Evolutionary conservation across 2,888 invertebrate species (phyloP).

Genomic region (Zhengitettix transpicula): DNA sequence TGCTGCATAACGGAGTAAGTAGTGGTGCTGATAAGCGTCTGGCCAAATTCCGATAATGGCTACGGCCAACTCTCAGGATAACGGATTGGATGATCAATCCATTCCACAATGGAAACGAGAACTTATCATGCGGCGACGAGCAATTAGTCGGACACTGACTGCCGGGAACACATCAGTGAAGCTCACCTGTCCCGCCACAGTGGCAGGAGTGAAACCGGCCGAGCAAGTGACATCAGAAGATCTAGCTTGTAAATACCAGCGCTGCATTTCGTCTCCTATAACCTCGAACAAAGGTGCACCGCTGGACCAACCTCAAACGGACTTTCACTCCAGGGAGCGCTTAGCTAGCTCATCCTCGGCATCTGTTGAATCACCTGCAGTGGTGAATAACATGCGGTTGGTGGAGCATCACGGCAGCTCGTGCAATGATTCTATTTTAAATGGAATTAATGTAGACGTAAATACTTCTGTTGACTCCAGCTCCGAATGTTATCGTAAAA

Average conservation of each 20-base stretch:
- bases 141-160: slow-evolving; percentile 21
- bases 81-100: slow-evolving; percentile 6
- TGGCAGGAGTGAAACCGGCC: slow-evolving; percentile 13
- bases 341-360: slow-evolving; percentile 15
- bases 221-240: slow-evolving; percentile 7
- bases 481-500: slow-evolving; percentile 9
- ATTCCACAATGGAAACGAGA: slow-evolving; percentile 74
- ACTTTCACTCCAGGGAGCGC: slow-evolving; percentile 19
- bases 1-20: neutral
- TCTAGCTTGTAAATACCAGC: slow-evolving; percentile 7
- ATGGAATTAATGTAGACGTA: slow-evolving; percentile 8
- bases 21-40: neutral
- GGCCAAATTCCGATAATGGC: slow-evolving; percentile 4
- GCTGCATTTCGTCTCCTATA: slow-evolving; percentile 9
- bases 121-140: slow-evolving; percentile 54
- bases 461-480: slow-evolving; percentile 1
- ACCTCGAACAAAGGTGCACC: slow-evolving; percentile 11
- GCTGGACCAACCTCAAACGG: slow-evolving; percentile 17
- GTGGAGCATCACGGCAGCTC: slow-evolving; percentile 15
- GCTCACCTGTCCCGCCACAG: slow-evolving; percentile 17
- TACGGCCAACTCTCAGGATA: slow-evolving; percentile 8
- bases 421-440: slow-evolving; percentile 2
- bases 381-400: slow-evolving; percentile 17
- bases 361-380: slow-evolving; percentile 1
- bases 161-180: slow-evolving; percentile 15